These are phyloP conservation scores for Semotilus atromaculatus DNA, from an alignment of 2,797 vertebrate species.

Conservation along the genomic window DNA sequence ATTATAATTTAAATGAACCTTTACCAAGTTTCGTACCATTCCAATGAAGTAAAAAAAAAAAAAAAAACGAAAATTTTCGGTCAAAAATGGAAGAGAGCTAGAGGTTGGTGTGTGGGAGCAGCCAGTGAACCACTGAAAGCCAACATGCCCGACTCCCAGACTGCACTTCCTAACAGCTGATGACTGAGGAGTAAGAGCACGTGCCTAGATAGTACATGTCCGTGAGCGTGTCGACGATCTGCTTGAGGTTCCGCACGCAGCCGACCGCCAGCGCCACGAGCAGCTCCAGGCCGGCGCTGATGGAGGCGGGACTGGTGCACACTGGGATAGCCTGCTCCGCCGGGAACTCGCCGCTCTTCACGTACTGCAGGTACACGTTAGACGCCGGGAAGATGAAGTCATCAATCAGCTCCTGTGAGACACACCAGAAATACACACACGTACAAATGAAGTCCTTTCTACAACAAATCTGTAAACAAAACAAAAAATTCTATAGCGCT, in stretches of 20 bases:
- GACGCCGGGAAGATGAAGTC: constrained; percentile 99
- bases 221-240: constrained; percentile 94
- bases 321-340: constrained; percentile 98
- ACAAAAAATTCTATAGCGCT: no score
- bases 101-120: no score
- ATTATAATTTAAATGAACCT: no score
- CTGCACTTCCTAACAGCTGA: no score
- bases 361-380: constrained; percentile 97
- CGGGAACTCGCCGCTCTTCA: constrained; percentile 96
- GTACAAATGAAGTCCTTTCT: background rate
- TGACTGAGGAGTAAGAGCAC: background rate
- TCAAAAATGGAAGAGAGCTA: background rate
- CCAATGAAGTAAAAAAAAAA: no score
- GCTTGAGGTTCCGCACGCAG: constrained; percentile 95
- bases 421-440: background rate
- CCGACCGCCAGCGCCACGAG: constrained; percentile 95
- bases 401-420: constrained; percentile 90
- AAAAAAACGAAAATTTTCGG: no score
- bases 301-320: constrained; percentile 93
- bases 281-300: constrained; percentile 96
- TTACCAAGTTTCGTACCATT: no score
- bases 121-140: background rate
- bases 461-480: background rate
- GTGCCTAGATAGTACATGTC: constrained; percentile 99
- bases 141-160: background rate